A percentile compares a stretch with the other conserved stretches of the same genome.
Conservation (phyloP, 1,140 invertebrate genomes). For the Aphaenogaster floridana region DNA sequence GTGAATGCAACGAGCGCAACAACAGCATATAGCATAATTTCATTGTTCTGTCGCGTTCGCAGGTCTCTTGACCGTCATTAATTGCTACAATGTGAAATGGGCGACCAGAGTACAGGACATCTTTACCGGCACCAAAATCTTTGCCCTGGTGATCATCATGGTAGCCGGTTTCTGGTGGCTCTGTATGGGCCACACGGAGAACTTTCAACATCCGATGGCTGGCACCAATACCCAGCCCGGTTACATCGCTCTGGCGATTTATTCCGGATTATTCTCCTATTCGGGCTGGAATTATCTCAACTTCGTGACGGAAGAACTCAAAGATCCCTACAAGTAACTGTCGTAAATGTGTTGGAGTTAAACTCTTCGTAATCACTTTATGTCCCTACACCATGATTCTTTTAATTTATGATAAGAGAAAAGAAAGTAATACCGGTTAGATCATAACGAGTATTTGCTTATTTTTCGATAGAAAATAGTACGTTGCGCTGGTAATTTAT, state of each 20-base stretch:
- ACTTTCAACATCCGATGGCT: constrained; percentile 94
- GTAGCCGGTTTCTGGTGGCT: constrained; percentile 93
- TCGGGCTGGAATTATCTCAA: constrained; percentile 99
- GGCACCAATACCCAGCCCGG: constrained; percentile 93
- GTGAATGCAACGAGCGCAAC: neutral
- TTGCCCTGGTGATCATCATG: constrained; percentile 94
- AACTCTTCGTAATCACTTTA: neutral
- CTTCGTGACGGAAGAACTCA: constrained; percentile 98
- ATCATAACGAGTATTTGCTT: neutral
- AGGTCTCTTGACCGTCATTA: constrained; percentile 95
- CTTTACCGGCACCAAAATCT: constrained; percentile 96
- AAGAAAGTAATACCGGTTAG: neutral
- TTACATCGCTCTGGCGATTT: constrained; percentile 96
- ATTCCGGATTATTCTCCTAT: constrained; percentile 98
- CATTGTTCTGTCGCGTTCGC: constrained; percentile 68
- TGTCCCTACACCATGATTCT: neutral
- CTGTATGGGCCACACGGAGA: constrained; percentile 89
- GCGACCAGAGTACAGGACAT: constrained; percentile 96
- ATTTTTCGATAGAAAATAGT: neutral
- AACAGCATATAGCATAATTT: constrained; percentile 10
- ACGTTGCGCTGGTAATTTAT: neutral
- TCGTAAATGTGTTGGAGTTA: neutral
- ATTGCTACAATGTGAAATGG: constrained; percentile 95
- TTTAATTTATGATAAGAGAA: neutral
- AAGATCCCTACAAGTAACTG: constrained; percentile 95